Evolutionary conservation across 2,888 invertebrate species (phyloP).

Genomic region (Phytoseiulus persimilis): DNA sequence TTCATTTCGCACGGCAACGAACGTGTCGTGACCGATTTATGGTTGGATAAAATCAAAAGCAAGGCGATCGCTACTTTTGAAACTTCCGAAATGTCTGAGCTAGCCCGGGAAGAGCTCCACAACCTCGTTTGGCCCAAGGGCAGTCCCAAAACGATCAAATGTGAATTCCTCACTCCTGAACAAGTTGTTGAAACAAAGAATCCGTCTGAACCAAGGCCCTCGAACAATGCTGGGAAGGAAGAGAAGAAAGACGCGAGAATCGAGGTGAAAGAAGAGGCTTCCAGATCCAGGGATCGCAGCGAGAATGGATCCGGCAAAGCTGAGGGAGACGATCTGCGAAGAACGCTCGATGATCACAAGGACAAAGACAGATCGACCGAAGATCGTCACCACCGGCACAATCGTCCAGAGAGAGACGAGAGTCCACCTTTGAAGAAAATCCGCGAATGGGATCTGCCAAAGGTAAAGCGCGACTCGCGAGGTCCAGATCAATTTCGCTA

Average conservation of each 20-base stretch:
- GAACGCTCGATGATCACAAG: constrained; percentile 16
- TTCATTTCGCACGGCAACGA: constrained; percentile 17
- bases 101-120: constrained; percentile 25
- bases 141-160: constrained; percentile 36
- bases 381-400: not conserved
- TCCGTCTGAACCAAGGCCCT: not conserved
- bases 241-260: not conserved
- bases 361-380: not conserved
- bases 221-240: not conserved
- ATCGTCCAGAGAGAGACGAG: not conserved
- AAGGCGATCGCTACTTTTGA: constrained; percentile 15
- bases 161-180: constrained; percentile 10
- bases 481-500: no score
- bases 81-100: no score
- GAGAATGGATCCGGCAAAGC: constrained; percentile 6
- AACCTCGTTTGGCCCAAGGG: constrained; percentile 34
- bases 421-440: constrained; percentile 8
- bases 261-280: not conserved
- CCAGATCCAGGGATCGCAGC: not conserved
- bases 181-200: constrained; percentile 14
- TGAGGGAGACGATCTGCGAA: constrained; percentile 13
- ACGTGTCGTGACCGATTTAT: constrained; percentile 7
- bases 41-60: constrained; percentile 25
- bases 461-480: not conserved
- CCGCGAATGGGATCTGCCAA: constrained; percentile 36